Evolutionary conservation across 2,888 invertebrate species (phyloP).

Genomic region (Amiota minor): DNA sequence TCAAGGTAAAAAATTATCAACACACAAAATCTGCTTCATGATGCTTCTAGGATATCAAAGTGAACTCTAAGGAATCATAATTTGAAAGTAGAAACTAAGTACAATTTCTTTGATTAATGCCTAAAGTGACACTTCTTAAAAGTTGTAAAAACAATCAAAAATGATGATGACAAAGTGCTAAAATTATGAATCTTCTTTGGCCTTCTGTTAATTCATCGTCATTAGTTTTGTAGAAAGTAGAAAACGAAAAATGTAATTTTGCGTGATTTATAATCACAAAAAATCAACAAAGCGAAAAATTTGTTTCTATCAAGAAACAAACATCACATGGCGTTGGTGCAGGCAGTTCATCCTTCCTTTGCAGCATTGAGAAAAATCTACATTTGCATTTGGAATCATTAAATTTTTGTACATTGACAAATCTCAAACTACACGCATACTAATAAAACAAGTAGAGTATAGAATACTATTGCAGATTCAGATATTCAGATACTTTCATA

Average conservation of each 20-base stretch:
- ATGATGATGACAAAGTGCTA: background rate
- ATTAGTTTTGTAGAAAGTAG: slow-evolving; percentile 36
- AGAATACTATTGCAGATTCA: no score
- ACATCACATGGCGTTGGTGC: background rate
- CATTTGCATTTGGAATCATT: slow-evolving; percentile 44
- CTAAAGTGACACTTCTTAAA: slow-evolving; percentile 51
- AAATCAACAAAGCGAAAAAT: slow-evolving; percentile 65
- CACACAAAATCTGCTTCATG: background rate
- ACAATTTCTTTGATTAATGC: slow-evolving; percentile 54
- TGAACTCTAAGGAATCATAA: no score
- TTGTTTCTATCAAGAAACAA: slow-evolving; percentile 37
- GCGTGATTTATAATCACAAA: slow-evolving; percentile 63
- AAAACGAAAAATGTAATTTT: slow-evolving; percentile 53
- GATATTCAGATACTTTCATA: no score
- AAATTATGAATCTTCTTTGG: slow-evolving; percentile 36
- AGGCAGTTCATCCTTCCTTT: background rate
- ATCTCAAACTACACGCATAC: background rate
- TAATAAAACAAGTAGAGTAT: no score
- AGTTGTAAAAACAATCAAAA: background rate
- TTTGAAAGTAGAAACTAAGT: background rate
- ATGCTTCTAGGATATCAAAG: no score
- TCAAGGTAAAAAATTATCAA: slow-evolving; percentile 71
- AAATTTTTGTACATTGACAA: slow-evolving; percentile 45
- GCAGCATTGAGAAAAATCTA: background rate
- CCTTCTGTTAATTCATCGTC: slow-evolving; percentile 32